phyloP scores from a whole-genome alignment of 2,113 vertebrate species.

The Fregetta grallaria region DNA sequence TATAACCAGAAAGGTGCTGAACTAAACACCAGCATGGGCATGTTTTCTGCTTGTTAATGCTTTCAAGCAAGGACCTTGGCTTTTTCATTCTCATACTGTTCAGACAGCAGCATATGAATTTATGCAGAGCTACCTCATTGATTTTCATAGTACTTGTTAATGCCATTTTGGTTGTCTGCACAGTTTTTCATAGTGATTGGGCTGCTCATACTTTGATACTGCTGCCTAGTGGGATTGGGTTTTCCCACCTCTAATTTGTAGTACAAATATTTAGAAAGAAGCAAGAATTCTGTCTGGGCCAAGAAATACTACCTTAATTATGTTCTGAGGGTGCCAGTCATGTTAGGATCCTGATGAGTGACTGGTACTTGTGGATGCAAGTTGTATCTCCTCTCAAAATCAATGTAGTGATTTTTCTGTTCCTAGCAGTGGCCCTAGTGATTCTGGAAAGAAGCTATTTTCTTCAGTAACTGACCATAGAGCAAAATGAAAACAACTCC shows the following conservation, averaged over 20 bases:
- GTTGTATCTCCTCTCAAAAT: not conserved
- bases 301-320: not conserved
- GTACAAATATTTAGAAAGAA: not conserved
- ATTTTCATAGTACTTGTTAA: constrained; percentile 10
- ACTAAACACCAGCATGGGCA: not conserved
- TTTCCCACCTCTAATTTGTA: not conserved
- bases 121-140: constrained; percentile 17
- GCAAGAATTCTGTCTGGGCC: not conserved
- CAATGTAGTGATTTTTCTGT: not conserved
- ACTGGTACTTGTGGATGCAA: not conserved
- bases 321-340: not conserved
- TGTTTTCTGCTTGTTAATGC: constrained; percentile 7
- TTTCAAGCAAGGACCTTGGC: not conserved
- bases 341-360: not conserved
- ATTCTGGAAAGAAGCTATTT: not conserved
- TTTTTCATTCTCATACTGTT: not conserved
- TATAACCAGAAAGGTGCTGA: constrained; percentile 19
- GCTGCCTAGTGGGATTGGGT: not conserved
- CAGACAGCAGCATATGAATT: not conserved
- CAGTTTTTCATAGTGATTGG: not conserved
- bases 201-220: not conserved
- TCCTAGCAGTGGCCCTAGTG: not conserved
- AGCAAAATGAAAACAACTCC: not conserved
- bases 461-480: not conserved
- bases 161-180: not conserved